Evolutionary conservation across 92 coral and sea anemone genomes (phyloP).

Genomic region (Epizoanthus rinbou): DNA sequence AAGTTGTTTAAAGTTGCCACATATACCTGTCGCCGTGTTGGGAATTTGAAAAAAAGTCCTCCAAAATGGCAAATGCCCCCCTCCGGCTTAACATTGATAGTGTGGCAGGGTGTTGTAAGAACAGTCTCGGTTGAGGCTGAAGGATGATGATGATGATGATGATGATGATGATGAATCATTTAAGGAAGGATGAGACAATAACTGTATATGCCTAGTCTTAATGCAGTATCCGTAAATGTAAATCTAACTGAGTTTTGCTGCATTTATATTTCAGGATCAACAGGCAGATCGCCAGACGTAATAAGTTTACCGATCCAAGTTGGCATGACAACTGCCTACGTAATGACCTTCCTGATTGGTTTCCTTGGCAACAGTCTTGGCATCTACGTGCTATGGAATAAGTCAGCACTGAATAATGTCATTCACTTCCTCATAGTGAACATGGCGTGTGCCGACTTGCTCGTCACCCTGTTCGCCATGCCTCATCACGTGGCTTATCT

Average conservation of each 20-base stretch:
- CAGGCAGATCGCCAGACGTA: not conserved
- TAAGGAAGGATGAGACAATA: no score
- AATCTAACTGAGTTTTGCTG: not conserved
- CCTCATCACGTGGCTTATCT: conserved; percentile 8
- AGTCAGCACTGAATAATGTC: not conserved
- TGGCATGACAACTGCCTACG: conserved; percentile 26
- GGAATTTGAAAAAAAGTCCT: no score
- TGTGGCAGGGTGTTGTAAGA: no score
- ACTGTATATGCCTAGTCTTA: no score
- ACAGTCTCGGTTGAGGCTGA: no score
- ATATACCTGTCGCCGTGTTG: no score
- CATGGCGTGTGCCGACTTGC: conserved; percentile 37
- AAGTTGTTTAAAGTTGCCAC: no score
- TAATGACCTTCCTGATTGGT: conserved; percentile 21
- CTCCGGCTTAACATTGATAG: not conserved
- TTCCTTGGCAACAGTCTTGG: conserved; percentile 41
- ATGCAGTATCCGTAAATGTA: no score
- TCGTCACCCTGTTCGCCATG: conserved; percentile 5
- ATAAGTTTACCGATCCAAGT: not conserved
- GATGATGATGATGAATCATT: no score
- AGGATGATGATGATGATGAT: no score
- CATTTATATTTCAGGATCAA: not conserved
- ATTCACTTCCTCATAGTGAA: conserved; percentile 21
- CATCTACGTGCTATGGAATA: conserved; percentile 16
- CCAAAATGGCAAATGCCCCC: no score